These are phyloP conservation scores for Muschampia plurimacula DNA, from an alignment of 2,888 invertebrate species.

Conservation along the genomic window DNA sequence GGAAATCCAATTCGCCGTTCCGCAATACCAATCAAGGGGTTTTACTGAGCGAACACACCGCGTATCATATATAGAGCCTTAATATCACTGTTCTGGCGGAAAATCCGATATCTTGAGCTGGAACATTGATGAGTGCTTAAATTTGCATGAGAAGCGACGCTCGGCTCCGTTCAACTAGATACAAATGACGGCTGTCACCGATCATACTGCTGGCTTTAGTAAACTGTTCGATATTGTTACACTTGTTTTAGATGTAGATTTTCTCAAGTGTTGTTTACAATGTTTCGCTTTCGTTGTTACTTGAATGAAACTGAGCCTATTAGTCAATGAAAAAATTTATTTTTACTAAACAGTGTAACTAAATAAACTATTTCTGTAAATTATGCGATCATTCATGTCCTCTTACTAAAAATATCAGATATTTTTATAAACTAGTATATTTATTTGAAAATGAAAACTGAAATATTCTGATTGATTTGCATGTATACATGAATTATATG, in stretches of 20 bases:
- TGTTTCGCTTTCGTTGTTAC: neutral
- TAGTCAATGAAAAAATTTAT: too few species aligned
- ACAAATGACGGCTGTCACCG: constrained; percentile 70
- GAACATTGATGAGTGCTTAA: constrained; percentile 76
- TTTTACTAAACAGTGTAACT: too few species aligned
- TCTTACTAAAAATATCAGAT: too few species aligned
- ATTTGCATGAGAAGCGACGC: constrained; percentile 73
- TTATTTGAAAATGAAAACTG: too few species aligned
- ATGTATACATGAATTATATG: too few species aligned
- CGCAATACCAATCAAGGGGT: constrained; percentile 36
- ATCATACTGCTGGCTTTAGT: constrained; percentile 51
- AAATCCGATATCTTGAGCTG: constrained; percentile 80
- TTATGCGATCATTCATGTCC: too few species aligned
- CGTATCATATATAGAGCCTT: constrained; percentile 53
- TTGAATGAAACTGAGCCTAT: neutral
- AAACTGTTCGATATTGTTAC: constrained; percentile 39
- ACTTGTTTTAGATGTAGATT: constrained; percentile 12
- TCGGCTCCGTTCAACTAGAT: constrained; percentile 54
- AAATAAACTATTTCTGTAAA: too few species aligned
- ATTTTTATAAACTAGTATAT: too few species aligned
- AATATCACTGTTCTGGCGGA: constrained; percentile 70
- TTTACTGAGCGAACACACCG: constrained; percentile 40
- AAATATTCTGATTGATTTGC: too few species aligned
- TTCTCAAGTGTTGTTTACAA: neutral
- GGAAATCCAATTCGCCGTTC: constrained; percentile 37